Conservation (phyloP, 2,888 invertebrate genomes). For the Bombylius discolor region DNA sequence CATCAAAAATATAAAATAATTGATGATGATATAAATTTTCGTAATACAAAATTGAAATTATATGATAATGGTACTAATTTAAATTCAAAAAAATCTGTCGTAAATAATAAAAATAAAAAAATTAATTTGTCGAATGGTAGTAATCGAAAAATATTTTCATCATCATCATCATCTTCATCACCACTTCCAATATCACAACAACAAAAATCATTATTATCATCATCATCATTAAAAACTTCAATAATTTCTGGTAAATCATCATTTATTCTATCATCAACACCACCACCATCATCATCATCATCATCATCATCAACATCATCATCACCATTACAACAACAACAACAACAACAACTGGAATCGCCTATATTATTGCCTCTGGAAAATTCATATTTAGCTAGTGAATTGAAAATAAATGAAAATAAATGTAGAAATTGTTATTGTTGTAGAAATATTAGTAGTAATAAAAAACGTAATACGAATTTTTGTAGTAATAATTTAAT, state of each 20-base stretch:
- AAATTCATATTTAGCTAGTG: constrained; percentile 11
- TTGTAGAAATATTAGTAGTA: constrained; percentile 5
- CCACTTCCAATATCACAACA: too few species aligned
- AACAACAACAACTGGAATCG: constrained; percentile 13
- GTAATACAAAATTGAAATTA: too few species aligned
- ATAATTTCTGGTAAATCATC: background rate
- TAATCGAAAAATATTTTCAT: too few species aligned
- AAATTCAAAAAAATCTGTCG: too few species aligned
- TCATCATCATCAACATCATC: constrained; percentile 9
- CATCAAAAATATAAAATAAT: too few species aligned
- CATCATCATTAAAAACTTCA: too few species aligned
- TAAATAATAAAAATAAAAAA: too few species aligned
- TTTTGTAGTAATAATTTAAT: background rate
- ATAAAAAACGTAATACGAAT: background rate
- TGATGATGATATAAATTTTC: too few species aligned
- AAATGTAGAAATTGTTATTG: constrained; percentile 1
- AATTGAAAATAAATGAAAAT: constrained; percentile 4
- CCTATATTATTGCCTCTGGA: constrained; percentile 13
- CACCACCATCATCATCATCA: constrained; percentile 2
- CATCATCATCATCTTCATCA: too few species aligned
- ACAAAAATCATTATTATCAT: too few species aligned
- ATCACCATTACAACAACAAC: constrained; percentile 12
- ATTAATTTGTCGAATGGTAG: too few species aligned
- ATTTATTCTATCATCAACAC: background rate
- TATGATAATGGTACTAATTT: too few species aligned